Evolutionary conservation across 2,797 vertebrate genomes (phyloP), one percentile per base, ranked within the genome.

Genomic region (Carapus acus): DNA sequence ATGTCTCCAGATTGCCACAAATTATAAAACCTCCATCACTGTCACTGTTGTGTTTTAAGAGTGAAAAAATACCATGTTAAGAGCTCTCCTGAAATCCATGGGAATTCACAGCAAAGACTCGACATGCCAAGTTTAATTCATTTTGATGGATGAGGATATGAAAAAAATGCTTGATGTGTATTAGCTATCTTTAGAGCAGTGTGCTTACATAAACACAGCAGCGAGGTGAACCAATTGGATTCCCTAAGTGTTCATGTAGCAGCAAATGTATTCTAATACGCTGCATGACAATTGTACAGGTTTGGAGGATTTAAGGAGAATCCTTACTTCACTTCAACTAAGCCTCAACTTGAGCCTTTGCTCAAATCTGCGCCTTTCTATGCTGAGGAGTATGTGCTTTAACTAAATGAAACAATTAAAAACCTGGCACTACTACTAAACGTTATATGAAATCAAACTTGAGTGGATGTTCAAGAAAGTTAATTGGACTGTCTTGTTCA

Each of bases 51-150:
- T 69, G 61, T 71, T 74, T 62, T 56, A 74, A 54, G 50, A 63
- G 46, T n/a, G 49, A 55, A 62, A 67, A 62, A 71, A 55, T 27
- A 41, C 73, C 59, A 65, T 65, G 67, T 82, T 59, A 64, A 69
- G 65, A 71, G 69, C 74, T 82, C 77, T 79, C 65, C 67, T 78
- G 62, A 80, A 79, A 81, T 78, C 77, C 73, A 77, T 82, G 83
- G 79, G 83, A 86, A 87, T 76, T 71, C 67, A 64, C 40, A 38
- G 73, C 20, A 1, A 55, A 34, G 65, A 54, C 65, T 55, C 72
- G 70, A 76, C 74, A 58, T 73, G 83, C 82, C 85, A 87, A 85
- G 76, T 84, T 80, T 65, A 81, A 87, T 87, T 88, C 84, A 83
- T 70, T 79, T 78, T 87, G 86, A 86, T 85, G 83, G 83, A 88